These are phyloP conservation scores for Erpetoichthys calabaricus DNA, from an alignment of 2,797 vertebrate genomes.

Conservation along the genomic window DNA sequence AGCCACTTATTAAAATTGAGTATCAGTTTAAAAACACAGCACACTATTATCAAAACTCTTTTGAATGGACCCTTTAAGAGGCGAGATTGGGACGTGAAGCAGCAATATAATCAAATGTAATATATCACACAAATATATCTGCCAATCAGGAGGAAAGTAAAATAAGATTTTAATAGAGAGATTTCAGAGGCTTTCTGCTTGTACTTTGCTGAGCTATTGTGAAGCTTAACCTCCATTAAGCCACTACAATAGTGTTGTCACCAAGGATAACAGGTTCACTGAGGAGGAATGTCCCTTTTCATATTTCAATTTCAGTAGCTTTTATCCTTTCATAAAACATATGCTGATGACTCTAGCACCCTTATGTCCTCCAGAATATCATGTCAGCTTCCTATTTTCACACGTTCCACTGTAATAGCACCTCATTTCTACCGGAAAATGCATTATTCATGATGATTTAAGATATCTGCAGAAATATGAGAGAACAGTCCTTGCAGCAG, in stretches of 20 bases:
- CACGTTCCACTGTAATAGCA: conserved; percentile 1
- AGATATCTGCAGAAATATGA: conserved; percentile 1
- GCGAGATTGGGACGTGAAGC: no score
- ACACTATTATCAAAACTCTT: no score
- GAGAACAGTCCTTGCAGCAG: conserved; percentile 1
- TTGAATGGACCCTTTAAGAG: no score
- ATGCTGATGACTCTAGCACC: conserved; percentile 2
- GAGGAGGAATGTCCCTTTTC: not conserved
- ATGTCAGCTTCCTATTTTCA: conserved; percentile 5
- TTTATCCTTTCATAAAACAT: conserved; percentile 4
- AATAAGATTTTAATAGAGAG: not conserved
- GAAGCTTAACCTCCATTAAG: not conserved
- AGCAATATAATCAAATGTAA: no score
- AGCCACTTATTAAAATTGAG: no score
- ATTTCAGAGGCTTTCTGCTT: not conserved
- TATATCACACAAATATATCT: not conserved
- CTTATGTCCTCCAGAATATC: conserved; percentile 1
- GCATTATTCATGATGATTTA: conserved; percentile 5
- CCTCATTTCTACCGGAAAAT: not conserved
- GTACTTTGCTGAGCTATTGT: not conserved
- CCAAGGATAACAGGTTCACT: not conserved
- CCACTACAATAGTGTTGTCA: not conserved
- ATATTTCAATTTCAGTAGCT: conserved; percentile 1
- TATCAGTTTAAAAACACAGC: no score
- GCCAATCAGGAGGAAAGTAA: not conserved